Conservation (phyloP, 2,113 vertebrate species). For the Burhinus bistriatus region DNA sequence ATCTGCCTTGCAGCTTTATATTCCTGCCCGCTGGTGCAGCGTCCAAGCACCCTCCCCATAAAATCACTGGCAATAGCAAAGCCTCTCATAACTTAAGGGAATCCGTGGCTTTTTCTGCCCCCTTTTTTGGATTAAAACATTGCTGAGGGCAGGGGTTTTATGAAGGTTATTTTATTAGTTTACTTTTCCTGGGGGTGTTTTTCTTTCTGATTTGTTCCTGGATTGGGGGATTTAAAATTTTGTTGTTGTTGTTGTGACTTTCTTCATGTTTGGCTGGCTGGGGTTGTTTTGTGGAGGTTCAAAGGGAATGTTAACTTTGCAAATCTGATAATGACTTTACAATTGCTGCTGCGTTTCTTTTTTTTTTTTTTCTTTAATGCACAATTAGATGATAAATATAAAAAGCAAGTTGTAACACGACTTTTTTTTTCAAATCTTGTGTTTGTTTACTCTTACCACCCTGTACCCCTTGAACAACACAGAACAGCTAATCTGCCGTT, state of each 20-base stretch:
- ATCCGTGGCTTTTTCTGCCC: background rate
- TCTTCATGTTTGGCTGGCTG: background rate
- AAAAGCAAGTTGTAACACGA: background rate
- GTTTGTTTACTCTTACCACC: background rate
- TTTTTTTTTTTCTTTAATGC: background rate
- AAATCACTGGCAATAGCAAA: background rate
- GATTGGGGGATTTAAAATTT: background rate
- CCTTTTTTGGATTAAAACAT: background rate
- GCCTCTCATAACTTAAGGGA: background rate
- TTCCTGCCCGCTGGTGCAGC: background rate
- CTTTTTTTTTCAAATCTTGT: background rate
- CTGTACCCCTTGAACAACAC: background rate
- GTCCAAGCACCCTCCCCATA: background rate
- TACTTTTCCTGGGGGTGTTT: background rate
- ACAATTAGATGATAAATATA: background rate
- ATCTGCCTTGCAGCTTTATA: background rate
- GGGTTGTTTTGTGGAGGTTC: background rate
- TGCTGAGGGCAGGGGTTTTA: background rate
- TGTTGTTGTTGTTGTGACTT: background rate
- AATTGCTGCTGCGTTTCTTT: background rate
- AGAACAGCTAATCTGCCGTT: background rate
- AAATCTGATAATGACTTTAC: background rate
- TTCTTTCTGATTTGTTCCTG: slow-evolving; percentile 14
- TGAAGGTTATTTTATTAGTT: slow-evolving; percentile 1
- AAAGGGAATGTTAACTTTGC: background rate